Evolutionary conservation across 2,888 invertebrate genomes (phyloP), one percentile per base, ranked within the genome.

Genomic region (Marronus borbonicus): DNA sequence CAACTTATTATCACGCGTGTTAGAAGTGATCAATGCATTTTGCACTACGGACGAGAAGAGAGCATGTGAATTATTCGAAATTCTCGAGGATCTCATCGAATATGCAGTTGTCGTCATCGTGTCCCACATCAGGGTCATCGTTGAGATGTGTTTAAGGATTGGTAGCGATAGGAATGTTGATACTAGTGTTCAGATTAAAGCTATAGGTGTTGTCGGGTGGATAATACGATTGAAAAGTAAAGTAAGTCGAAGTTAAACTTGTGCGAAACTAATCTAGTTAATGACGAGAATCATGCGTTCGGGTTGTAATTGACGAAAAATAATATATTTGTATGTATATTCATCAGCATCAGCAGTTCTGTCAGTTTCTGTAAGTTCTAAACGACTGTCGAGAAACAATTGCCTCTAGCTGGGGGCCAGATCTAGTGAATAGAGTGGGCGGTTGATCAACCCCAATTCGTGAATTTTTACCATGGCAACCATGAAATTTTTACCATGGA

Each of bases 221-320:
- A 85, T 95, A 64, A 91, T 92, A 12, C 90, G 92, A 77, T 89
- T 92, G 2, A 95, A 94, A 87, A 94, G 94, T 86, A 95, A 95
- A 89, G 91, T 92, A 80, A 86, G 76, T 58, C n/a, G 28, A 17
- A 17, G 17, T 17, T 17, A 17, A 17, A 17, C 17, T 17, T 17
- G 17, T 17, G 17, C 17, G 17, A 17, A 17, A 17, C 17, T 17
- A 17, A 17, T 17, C 17, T 17, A 17, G 17, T 17, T 17, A 17
- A 17, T 0, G 17, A 17, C 17, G 17, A 17, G 17, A 17, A 17
- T 17, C 17, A 17, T 17, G 17, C 17, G 17, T 0, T 17, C 0
- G 17, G 17, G 17, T 17, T 17, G 17, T 17, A 17, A 17, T 17
- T 17, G 17, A 17, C 17, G 17, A 17, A 17, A 17, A 17, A 17